Percentiles rank a stretch among this genome's conserved stretches.
phyloP scores from a whole-genome alignment of 2,888 invertebrate genomes.

The Trypoxylon attenuatum region DNA sequence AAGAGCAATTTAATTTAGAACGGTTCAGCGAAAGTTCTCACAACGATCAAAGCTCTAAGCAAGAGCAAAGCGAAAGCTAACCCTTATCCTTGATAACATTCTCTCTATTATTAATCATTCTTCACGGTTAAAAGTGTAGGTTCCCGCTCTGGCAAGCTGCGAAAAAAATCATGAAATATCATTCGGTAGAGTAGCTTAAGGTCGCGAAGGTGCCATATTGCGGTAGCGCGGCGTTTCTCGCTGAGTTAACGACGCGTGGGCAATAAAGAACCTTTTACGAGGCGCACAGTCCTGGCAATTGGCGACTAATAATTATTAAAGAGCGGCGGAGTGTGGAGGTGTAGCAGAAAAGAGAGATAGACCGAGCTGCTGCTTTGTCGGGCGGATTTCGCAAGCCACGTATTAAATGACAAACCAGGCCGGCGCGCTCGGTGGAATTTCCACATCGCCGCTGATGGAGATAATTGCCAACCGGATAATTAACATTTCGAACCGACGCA shows the following conservation, averaged over 20 bases:
- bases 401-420: constrained; percentile 44
- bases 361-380: constrained; percentile 33
- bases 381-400: constrained; percentile 43
- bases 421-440: constrained; percentile 44
- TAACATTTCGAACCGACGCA: constrained; percentile 24
- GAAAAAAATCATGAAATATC: too few species aligned
- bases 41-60: too few species aligned
- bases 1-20: too few species aligned
- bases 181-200: not conserved
- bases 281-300: constrained; percentile 27
- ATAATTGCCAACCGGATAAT: constrained; percentile 51
- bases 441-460: constrained; percentile 48
- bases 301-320: constrained; percentile 34
- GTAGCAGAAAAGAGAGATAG: constrained; percentile 28
- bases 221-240: not conserved
- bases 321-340: constrained; percentile 21
- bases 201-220: not conserved
- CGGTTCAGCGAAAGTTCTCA: too few species aligned
- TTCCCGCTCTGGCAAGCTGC: too few species aligned
- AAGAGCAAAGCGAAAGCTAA: too few species aligned
- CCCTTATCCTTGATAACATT: too few species aligned
- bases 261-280: constrained; percentile 9
- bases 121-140: too few species aligned
- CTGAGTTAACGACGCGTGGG: not conserved
- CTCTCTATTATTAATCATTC: too few species aligned